A percentile compares a stretch with the other conserved stretches of the same genome.
Evolutionary conservation across 2,113 vertebrate species (phyloP).

Genomic region (Chaetodon trifascialis): DNA sequence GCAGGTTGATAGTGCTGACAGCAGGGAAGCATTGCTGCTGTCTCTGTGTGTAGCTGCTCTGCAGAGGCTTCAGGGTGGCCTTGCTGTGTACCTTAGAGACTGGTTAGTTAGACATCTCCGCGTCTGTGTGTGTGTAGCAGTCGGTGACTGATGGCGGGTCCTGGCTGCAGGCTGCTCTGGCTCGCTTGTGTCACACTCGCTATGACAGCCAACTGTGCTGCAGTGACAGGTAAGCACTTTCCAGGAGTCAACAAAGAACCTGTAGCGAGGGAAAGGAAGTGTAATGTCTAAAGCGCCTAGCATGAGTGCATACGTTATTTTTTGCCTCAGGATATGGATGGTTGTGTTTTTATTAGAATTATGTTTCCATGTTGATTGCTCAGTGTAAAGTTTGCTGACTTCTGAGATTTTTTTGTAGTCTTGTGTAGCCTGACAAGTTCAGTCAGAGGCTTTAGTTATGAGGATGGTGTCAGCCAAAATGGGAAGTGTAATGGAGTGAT

Average conservation of each 20-base stretch:
- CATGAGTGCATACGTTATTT: slow-evolving; percentile 63
- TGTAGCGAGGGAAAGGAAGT: slow-evolving; percentile 50
- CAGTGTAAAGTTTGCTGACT: slow-evolving; percentile 72
- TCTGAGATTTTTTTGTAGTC: slow-evolving; percentile 57
- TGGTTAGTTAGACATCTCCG: slow-evolving; percentile 76
- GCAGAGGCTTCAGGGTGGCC: slow-evolving; percentile 74
- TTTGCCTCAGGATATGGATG: slow-evolving; percentile 69
- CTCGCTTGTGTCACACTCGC: slow-evolving; percentile 72
- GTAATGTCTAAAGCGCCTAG: slow-evolving; percentile 57
- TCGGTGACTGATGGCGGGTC: slow-evolving; percentile 75
- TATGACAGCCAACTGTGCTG: slow-evolving; percentile 74
- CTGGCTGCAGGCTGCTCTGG: slow-evolving; percentile 74
- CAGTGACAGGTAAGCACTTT: slow-evolving; percentile 82
- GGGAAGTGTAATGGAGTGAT: slow-evolving; percentile 39
- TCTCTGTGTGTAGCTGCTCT: slow-evolving; percentile 48
- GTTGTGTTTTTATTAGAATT: slow-evolving; percentile 70
- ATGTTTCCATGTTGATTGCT: slow-evolving; percentile 73
- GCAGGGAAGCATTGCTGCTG: slow-evolving; percentile 71
- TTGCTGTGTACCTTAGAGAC: slow-evolving; percentile 75
- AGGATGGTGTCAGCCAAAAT: slow-evolving; percentile 49
- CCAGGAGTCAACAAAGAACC: slow-evolving; percentile 75
- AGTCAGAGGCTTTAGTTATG: slow-evolving; percentile 36
- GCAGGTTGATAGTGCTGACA: slow-evolving; percentile 79
- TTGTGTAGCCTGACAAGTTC: slow-evolving; percentile 56
- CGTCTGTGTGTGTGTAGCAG: slow-evolving; percentile 71